Evolutionary conservation across 2,113 vertebrate species (phyloP), one percentile per base, ranked within the genome.

Genomic region (Anas platyrhynchos): DNA sequence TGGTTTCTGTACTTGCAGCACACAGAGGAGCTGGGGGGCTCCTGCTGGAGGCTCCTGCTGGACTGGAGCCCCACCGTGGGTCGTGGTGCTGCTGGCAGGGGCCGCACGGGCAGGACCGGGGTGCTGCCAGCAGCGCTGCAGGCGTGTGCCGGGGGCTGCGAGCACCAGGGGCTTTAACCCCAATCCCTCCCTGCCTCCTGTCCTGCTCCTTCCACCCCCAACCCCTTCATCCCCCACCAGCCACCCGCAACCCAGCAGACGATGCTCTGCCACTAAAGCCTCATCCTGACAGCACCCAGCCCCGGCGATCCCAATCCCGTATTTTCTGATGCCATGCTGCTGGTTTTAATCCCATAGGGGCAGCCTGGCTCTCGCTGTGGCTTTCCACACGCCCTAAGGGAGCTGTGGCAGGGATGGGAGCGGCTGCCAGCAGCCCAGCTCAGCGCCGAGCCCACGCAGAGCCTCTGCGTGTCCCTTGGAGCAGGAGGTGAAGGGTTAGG

Each of bases 381-480:
- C 55, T 94, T 94, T 91, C 46, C 46, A 91, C 61, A 79, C 63
- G 62, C 77, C 61, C 5, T 25, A 5, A 54, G 5, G 6, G 67
- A n/a, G 50, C 14, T 5, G 25, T 34, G 9, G 34, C n/a, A 31
- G 62, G 44, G 91, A 36, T 3, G 31, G 8, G 54, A 61, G 78
- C 52, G 26, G 73, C 66, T 73, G 91, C 66, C 79, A 2, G 63
- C 36, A 38, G 78, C 58, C 22, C 4, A 31, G 73, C 67, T 71
- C 34, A 6, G 48, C 4, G 5, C 71, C 23, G 25, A 73, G 44
- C 85, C 74, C 71, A 2, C 10, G 0, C 8, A 3, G 25, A n/a
- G 59, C 75, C 68, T 13, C 38, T 4, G 4, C 22, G 0, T 0
- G 25, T 0, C 56, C 69, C 82, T 63, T 2, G 1, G n/a, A n/a